Conservation (phyloP, 2,888 invertebrate genomes). For the Tromatobia lineatoria region DNA sequence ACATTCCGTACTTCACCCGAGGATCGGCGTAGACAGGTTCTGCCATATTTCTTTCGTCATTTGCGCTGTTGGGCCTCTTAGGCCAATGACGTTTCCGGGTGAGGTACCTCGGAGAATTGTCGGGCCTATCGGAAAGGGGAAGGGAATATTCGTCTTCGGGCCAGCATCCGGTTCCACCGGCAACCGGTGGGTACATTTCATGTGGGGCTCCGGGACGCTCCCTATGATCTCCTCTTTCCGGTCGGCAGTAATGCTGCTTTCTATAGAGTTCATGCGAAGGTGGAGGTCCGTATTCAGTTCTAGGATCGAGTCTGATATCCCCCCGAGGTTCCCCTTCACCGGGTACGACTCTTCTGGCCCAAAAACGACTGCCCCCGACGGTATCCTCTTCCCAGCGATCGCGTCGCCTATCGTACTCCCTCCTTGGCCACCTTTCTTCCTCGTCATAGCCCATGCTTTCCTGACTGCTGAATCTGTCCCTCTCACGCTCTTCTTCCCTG, state of each 20-base stretch:
- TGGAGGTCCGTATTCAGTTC: constrained; percentile 61
- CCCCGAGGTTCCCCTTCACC: constrained; percentile 47
- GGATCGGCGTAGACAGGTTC: constrained; percentile 80
- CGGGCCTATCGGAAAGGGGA: constrained; percentile 75
- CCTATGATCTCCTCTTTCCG: constrained; percentile 75
- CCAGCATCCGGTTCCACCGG: constrained; percentile 48
- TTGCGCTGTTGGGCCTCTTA: constrained; percentile 83
- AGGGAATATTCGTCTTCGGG: constrained; percentile 81
- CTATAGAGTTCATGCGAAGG: constrained; percentile 64
- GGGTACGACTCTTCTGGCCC: constrained; percentile 81
- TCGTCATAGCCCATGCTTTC: constrained; percentile 86
- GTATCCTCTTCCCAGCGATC: constrained; percentile 85
- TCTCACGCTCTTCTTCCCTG: constrained; percentile 85
- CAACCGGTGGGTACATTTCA: constrained; percentile 77
- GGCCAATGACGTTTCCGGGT: constrained; percentile 82
- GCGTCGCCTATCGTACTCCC: constrained; percentile 80
- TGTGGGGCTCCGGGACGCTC: constrained; percentile 60
- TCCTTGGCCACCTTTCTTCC: constrained; percentile 81
- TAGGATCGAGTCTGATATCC: constrained; percentile 50
- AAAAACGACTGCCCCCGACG: constrained; percentile 78
- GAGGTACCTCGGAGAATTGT: constrained; percentile 81
- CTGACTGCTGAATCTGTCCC: constrained; percentile 84
- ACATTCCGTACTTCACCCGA: constrained; percentile 80
- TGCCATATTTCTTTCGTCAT: constrained; percentile 79
- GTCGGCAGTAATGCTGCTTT: constrained; percentile 80